A percentile compares a stretch with the other conserved stretches of the same genome.
phyloP scores from a whole-genome alignment of 2,113 vertebrate genomes.

The Ophthalmolycus amberensis region DNA sequence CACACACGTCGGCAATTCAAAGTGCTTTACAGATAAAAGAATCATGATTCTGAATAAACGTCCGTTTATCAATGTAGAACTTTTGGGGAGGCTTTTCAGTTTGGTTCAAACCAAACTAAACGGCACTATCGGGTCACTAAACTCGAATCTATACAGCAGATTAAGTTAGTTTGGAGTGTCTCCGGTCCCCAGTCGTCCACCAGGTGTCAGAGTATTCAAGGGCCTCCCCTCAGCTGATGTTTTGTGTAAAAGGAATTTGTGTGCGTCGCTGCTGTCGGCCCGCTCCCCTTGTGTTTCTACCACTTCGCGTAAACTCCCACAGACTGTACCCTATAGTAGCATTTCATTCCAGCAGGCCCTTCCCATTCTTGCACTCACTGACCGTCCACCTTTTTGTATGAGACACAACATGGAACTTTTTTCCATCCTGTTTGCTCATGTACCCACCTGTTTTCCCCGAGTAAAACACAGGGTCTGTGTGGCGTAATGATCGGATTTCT shows the following conservation, averaged over 20 bases:
- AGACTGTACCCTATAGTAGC: conserved; percentile 33
- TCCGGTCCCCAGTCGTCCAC: conserved; percentile 65
- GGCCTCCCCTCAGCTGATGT: conserved; percentile 1
- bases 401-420: conserved; percentile 69
- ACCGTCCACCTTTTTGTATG: conserved; percentile 68
- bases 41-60: no score
- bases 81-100: no score
- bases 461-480: conserved; percentile 81
- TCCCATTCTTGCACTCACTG: conserved; percentile 75
- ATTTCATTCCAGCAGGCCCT: conserved; percentile 55
- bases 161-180: neutral
- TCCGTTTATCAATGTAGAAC: no score
- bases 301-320: conserved; percentile 56
- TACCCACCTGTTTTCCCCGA: conserved; percentile 80
- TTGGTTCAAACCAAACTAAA: neutral
- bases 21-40: no score
- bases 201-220: conserved; percentile 75
- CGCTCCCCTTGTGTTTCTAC: conserved; percentile 30
- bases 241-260: conserved; percentile 31
- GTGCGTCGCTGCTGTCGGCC: conserved; percentile 3
- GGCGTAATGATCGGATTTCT: conserved; percentile 82
- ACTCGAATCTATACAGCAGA: neutral
- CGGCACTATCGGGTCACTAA: neutral
- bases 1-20: no score
- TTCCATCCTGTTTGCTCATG: conserved; percentile 71